Percentiles rank a stretch among this genome's conserved stretches.
Evolutionary conservation across 1,140 invertebrate genomes (phyloP).

Genomic region (Lutraria rhynchaena): DNA sequence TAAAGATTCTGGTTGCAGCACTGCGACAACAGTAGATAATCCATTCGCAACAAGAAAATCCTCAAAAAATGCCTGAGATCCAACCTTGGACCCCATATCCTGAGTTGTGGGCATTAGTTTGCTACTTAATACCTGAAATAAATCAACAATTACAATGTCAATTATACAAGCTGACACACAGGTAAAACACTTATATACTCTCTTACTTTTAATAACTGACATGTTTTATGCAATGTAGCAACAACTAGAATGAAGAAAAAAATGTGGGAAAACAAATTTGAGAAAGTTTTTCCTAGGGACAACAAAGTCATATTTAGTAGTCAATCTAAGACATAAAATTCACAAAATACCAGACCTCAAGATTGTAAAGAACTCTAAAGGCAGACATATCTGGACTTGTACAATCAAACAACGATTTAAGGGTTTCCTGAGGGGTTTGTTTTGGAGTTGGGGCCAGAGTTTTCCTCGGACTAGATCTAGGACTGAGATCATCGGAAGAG

Average conservation of each 20-base stretch:
- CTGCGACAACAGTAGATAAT: constrained; percentile 81
- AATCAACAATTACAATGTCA: neutral
- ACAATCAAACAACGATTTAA: constrained; percentile 82
- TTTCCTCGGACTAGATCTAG: constrained; percentile 79
- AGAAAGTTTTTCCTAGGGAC: too few species aligned
- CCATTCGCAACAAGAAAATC: constrained; percentile 83
- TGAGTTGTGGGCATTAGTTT: constrained; percentile 83
- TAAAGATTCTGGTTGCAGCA: constrained; percentile 83
- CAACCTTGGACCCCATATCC: constrained; percentile 77
- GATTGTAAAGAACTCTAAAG: constrained; percentile 84
- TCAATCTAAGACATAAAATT: neutral
- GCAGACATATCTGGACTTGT: constrained; percentile 81
- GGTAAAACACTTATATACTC: too few species aligned
- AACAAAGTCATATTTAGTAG: too few species aligned
- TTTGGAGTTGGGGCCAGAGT: constrained; percentile 63
- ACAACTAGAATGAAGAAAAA: too few species aligned
- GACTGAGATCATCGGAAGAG: constrained; percentile 75
- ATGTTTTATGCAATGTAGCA: too few species aligned
- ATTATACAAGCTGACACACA: too few species aligned
- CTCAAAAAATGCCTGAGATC: constrained; percentile 82
- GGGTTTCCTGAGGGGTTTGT: constrained; percentile 75
- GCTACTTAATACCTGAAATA: constrained; percentile 83
- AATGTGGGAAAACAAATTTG: too few species aligned
- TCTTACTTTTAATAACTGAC: too few species aligned
- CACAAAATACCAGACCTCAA: constrained; percentile 80